Evolutionary conservation across 2,113 vertebrate genomes (phyloP).

Genomic region (Peromyscus polionotus): DNA sequence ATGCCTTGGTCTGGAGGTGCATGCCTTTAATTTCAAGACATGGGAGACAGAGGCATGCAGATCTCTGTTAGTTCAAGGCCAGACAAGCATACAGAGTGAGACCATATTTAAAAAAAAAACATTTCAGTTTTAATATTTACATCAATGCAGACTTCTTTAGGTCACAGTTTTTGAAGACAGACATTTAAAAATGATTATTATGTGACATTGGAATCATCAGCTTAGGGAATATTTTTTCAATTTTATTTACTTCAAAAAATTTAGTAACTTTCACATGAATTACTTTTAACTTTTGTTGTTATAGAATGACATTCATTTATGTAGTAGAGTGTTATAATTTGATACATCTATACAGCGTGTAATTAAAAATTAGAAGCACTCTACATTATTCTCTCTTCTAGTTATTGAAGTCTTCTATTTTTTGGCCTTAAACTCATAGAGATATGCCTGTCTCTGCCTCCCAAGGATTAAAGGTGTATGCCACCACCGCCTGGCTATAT

Average conservation of each 20-base stretch:
- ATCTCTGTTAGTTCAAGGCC: neutral
- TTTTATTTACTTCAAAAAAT: neutral
- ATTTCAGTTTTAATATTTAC: neutral
- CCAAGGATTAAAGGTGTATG: neutral
- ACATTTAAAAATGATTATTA: neutral
- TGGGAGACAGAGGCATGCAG: neutral
- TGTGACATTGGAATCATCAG: neutral
- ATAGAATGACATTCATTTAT: neutral
- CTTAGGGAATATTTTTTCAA: neutral
- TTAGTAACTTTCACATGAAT: neutral
- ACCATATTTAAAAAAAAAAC: neutral
- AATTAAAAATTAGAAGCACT: neutral
- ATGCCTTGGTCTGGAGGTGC: neutral
- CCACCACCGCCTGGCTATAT: too few relatives aligned
- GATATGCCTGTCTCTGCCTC: neutral
- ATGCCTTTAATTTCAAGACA: neutral
- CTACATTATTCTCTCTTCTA: neutral
- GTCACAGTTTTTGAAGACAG: neutral
- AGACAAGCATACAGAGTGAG: neutral
- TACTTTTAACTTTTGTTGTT: neutral
- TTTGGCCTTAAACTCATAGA: neutral
- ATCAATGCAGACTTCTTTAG: neutral
- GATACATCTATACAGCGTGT: too few relatives aligned
- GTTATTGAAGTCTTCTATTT: neutral
- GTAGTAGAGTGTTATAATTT: neutral